Base-by-base conservation (phyloP, 2,888 invertebrate species). In the Miltochrista miniata region DNA sequence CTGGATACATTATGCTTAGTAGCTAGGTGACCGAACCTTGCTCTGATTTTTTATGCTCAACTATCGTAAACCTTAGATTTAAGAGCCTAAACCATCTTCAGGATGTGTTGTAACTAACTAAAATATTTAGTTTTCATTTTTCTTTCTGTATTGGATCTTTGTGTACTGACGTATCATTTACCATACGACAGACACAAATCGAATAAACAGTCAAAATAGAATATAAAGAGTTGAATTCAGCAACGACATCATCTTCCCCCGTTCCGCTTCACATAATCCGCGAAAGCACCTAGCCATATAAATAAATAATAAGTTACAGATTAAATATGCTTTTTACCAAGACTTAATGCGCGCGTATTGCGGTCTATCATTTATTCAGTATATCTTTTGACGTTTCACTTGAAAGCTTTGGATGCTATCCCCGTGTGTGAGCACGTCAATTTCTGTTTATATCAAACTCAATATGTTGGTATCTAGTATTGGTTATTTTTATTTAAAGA, bases 301-400 rank as follows among this genome's bases (percentile, higher is more conserved):
- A 51, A 54, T 59, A 53, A 68, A 57, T 61, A 54, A 61, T 57
- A 50, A 46, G 34, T 39, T n/a, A 4, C 46, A 40, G 56, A 60
- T 64, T 57, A 60, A 47, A 56, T 59, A 65, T 68, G 65, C 59
- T 56, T 64, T 65, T 59, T 47, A 38, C 47, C 0, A 33, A 40
- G 43, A 50, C 51, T 45, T 63, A 64, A 63, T 65, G 51, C 51
- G 30, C 29, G 43, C 45, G 44, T 51, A 53, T 45, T 51, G 62
- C 39, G 62, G 58, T 51, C 34, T 59, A 56, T 68, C 33, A 59
- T 65, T 48, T 68, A 61, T 63, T 65, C 64, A 18, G 34, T 60
- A 36, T 62, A 54, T 45, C 43, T 37, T 51, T 50, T 43, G 53
- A 36, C 39, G 48, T 51, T 31, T 24, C 49, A 49, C 45, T 49